phyloP scores from a whole-genome alignment of 2,888 invertebrate species.

The Watsonalla binaria region DNA sequence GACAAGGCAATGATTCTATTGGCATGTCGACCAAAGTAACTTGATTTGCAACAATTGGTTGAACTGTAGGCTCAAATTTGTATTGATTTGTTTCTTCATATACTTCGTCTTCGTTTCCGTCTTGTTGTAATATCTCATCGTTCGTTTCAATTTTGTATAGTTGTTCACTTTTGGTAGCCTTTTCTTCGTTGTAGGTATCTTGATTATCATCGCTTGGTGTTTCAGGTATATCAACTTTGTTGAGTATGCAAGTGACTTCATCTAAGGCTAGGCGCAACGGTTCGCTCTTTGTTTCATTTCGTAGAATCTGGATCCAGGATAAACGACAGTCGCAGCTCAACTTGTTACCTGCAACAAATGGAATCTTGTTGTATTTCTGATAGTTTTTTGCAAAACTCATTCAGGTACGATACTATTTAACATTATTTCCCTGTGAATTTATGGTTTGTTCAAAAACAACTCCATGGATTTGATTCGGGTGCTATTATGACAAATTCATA shows the following conservation, averaged over 20 bases:
- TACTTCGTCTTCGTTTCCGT: conserved; percentile 36
- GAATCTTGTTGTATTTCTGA: no score
- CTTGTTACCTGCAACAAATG: conserved; percentile 82
- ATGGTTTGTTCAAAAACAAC: no score
- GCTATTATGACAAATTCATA: no score
- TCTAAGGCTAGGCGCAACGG: conserved; percentile 83
- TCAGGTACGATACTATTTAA: no score
- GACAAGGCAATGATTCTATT: conserved; percentile 51
- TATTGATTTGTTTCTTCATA: conserved; percentile 43
- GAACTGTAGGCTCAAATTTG: conserved; percentile 47
- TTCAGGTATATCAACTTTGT: conserved; percentile 21
- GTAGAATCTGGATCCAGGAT: conserved; percentile 86
- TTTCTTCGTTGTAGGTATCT: conserved; percentile 12
- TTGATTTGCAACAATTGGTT: conserved; percentile 42
- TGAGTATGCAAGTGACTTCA: conserved; percentile 80
- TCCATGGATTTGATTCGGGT: no score
- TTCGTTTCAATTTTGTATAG: conserved; percentile 39
- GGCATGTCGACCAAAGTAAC: conserved; percentile 49
- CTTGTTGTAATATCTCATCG: conserved; percentile 37
- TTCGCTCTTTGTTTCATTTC: conserved; percentile 85
- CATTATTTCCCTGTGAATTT: no score
- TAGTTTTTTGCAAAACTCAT: no score
- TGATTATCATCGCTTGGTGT: conserved; percentile 13
- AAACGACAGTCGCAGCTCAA: conserved; percentile 89
- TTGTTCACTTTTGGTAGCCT: conserved; percentile 28